phyloP scores from a whole-genome alignment of 2,113 vertebrate species.

The Amblyornis subalaris region DNA sequence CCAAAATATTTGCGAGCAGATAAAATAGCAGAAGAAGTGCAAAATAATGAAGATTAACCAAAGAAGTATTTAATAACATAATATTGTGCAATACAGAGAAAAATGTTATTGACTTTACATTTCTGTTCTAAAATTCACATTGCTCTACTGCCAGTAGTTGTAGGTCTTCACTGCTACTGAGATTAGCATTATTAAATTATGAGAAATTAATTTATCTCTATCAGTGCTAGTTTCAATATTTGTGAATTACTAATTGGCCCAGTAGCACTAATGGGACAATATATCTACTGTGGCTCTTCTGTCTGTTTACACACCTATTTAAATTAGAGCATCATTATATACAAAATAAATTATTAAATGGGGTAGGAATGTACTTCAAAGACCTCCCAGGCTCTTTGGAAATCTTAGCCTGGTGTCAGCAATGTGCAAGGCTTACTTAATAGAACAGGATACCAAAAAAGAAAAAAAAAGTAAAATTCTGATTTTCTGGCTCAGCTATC shows the following conservation, averaged over 20 bases:
- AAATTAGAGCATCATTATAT: slow-evolving; percentile 13
- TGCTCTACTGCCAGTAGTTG: not conserved
- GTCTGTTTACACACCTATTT: slow-evolving; percentile 56
- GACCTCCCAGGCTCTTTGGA: not conserved
- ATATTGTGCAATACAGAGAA: not conserved
- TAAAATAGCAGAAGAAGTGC: not conserved
- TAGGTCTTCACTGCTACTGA: not conserved
- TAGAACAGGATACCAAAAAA: not conserved
- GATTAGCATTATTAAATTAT: slow-evolving; percentile 71
- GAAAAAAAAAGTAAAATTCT: not conserved
- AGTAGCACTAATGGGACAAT: slow-evolving; percentile 52
- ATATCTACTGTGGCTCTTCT: slow-evolving; percentile 58
- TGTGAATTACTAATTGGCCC: slow-evolving; percentile 68
- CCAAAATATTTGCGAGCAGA: not conserved
- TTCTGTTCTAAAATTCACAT: not conserved
- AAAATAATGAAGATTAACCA: not conserved
- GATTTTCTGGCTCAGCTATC: slow-evolving; percentile 30
- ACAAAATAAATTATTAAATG: slow-evolving; percentile 39
- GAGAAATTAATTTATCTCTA: slow-evolving; percentile 70
- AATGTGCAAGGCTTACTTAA: slow-evolving; percentile 13
- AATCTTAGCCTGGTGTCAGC: slow-evolving; percentile 16
- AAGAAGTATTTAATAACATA: not conserved
- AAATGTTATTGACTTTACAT: not conserved
- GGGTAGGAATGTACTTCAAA: slow-evolving; percentile 18
- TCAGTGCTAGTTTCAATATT: slow-evolving; percentile 73